Conservation (phyloP, 2,888 invertebrate genomes). For the Dermolepida albohirtum region DNA sequence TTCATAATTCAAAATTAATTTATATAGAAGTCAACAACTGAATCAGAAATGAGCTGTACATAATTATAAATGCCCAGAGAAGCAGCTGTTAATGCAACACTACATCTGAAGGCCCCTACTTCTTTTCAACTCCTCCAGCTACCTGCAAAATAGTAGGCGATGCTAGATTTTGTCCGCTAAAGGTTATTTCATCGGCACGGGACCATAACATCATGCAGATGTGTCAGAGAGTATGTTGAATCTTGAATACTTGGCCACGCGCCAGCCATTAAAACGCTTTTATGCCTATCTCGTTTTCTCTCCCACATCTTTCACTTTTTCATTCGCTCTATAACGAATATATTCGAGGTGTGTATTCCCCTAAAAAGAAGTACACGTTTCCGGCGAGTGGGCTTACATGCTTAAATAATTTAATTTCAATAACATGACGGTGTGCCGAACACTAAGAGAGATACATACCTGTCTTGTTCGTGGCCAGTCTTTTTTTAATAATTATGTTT, state of each 20-base stretch:
- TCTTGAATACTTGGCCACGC: conserved; percentile 49
- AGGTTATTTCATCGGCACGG: conserved; percentile 43
- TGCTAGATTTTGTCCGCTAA: conserved; percentile 34
- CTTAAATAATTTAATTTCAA: conserved; percentile 36
- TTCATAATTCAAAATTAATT: conserved; percentile 16
- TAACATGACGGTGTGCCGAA: conserved; percentile 19
- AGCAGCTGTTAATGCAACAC: conserved; percentile 32
- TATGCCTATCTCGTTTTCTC: conserved; percentile 19
- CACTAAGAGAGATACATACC: background rate
- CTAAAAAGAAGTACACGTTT: conserved; percentile 29
- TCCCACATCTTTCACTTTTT: background rate
- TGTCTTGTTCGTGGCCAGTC: conserved; percentile 23
- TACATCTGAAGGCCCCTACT: conserved; percentile 20
- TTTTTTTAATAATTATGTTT: conserved; percentile 32
- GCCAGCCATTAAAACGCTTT: conserved; percentile 49
- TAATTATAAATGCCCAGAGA: conserved; percentile 21
- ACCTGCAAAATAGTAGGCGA: conserved; percentile 41
- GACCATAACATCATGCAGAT: conserved; percentile 48
- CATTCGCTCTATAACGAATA: conserved; percentile 2
- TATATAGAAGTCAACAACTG: conserved; percentile 7
- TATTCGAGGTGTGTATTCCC: conserved; percentile 11
- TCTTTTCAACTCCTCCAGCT: conserved; percentile 25
- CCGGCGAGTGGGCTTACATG: conserved; percentile 21
- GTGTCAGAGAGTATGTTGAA: conserved; percentile 46
- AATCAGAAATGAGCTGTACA: conserved; percentile 10